Evolutionary conservation across 2,797 vertebrate species (phyloP).

Genomic region (Brachyrhaphis roseni): DNA sequence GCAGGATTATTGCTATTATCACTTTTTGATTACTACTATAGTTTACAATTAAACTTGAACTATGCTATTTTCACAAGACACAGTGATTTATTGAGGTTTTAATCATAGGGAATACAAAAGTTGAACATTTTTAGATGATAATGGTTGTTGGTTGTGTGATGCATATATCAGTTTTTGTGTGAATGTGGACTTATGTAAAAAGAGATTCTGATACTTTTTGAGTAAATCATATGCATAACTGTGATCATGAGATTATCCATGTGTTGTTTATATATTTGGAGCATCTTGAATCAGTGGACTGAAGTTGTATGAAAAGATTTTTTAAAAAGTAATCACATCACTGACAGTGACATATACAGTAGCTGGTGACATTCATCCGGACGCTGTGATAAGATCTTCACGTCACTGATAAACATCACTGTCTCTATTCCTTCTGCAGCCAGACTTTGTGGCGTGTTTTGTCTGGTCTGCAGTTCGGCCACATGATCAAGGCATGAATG

Average conservation of each 20-base stretch:
- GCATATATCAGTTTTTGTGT: background rate
- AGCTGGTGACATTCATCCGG: slow-evolving; percentile 9
- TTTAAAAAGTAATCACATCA: background rate
- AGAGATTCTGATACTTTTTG: background rate
- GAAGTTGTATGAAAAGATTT: background rate
- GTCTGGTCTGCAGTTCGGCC: slow-evolving; percentile 46
- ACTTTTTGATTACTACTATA: background rate
- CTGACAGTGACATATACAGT: background rate
- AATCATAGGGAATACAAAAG: background rate
- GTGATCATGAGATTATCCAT: background rate
- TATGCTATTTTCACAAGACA: background rate
- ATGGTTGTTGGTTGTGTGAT: background rate
- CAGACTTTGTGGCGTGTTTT: slow-evolving; percentile 53
- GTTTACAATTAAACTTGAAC: background rate
- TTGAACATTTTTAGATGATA: background rate
- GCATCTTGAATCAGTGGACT: background rate
- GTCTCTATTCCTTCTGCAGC: slow-evolving; percentile 43
- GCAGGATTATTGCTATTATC: background rate
- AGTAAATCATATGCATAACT: background rate
- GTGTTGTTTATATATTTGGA: background rate
- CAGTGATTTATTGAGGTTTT: background rate
- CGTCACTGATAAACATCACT: slow-evolving; percentile 28
- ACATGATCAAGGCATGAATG: slow-evolving; percentile 49
- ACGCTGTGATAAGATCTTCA: slow-evolving; percentile 8
- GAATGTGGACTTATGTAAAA: background rate